A percentile compares a stretch with the other conserved stretches of the same genome.
These are phyloP conservation scores for Agonopterix alstromeriana DNA, from an alignment of 2,888 invertebrate genomes.

Conservation along the genomic window DNA sequence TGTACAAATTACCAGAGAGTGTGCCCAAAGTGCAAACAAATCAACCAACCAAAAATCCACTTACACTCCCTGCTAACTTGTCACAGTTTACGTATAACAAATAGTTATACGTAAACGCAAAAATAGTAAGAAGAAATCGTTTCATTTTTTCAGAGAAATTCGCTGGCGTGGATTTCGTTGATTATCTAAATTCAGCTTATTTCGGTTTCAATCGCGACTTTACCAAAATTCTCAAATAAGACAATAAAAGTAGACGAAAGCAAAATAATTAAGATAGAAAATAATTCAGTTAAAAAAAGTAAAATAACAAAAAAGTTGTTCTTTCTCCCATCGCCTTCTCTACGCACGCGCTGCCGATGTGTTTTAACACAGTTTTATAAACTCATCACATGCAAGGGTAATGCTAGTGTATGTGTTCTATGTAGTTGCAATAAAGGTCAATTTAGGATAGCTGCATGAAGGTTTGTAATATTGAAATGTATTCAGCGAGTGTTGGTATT, in stretches of 20 bases:
- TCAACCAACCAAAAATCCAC: neutral
- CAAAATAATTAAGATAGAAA: neutral
- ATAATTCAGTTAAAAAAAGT: neutral
- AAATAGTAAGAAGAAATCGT: neutral
- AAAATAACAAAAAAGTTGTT: constrained; percentile 28
- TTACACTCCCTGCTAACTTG: constrained; percentile 3
- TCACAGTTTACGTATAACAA: constrained; percentile 1
- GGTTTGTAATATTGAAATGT: neutral
- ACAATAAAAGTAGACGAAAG: neutral
- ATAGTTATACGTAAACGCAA: neutral
- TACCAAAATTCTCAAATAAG: constrained; percentile 8
- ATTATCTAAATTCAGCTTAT: constrained; percentile 8
- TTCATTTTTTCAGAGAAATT: constrained; percentile 11
- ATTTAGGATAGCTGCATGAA: constrained; percentile 2
- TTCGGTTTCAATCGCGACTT: constrained; percentile 7
- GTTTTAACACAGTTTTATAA: too few relatives aligned
- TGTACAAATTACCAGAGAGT: too few relatives aligned
- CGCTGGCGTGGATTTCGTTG: constrained; percentile 10
- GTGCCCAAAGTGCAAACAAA: too few relatives aligned
- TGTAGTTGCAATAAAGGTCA: too few relatives aligned
- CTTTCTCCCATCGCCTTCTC: constrained; percentile 35
- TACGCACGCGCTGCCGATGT: constrained; percentile 47
- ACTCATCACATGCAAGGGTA: constrained; percentile 14
- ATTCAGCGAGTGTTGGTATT: too few relatives aligned
- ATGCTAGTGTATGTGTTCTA: constrained; percentile 33